Percentiles rank a stretch among this genome's conserved stretches.
Evolutionary conservation across 1,140 invertebrate species (phyloP).

Genomic region (Drosophila fuyamai): DNA sequence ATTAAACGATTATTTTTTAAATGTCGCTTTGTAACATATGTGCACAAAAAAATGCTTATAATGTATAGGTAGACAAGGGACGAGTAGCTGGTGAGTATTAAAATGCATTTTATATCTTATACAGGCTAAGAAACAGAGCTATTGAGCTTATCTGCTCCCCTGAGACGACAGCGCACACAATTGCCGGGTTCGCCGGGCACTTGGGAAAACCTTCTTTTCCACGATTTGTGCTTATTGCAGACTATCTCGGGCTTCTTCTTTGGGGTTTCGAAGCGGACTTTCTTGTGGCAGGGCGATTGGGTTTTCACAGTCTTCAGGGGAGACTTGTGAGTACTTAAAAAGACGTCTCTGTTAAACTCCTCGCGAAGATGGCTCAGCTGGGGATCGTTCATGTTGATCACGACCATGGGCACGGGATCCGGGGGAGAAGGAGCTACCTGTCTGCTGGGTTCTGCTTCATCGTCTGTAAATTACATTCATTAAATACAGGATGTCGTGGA

Average conservation of each 20-base stretch:
- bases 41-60: not conserved
- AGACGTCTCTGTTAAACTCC: slow-evolving; percentile 22
- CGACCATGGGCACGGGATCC: slow-evolving; percentile 58
- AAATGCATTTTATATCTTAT: not conserved
- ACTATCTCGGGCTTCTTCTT: not conserved
- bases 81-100: too few relatives aligned
- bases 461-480: slow-evolving; percentile 31
- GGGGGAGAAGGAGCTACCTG: not conserved
- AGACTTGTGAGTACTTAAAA: slow-evolving; percentile 2
- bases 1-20: not conserved
- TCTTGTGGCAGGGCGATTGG: not conserved
- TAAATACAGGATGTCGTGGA: too few relatives aligned
- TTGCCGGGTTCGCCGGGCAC: not conserved
- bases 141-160: slow-evolving; percentile 14
- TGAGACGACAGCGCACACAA: slow-evolving; percentile 46
- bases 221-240: slow-evolving; percentile 34
- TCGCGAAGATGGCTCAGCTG: slow-evolving; percentile 55
- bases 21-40: not conserved
- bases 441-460: slow-evolving; percentile 13
- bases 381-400: slow-evolving; percentile 59
- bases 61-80: too few relatives aligned
- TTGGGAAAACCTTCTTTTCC: not conserved
- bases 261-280: not conserved
- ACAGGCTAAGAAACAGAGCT: not conserved
- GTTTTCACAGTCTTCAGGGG: not conserved